Percentiles rank a stretch among this genome's conserved stretches.
phyloP scores from a whole-genome alignment of 2,888 invertebrate genomes.

The Copidosoma aretas region DNA sequence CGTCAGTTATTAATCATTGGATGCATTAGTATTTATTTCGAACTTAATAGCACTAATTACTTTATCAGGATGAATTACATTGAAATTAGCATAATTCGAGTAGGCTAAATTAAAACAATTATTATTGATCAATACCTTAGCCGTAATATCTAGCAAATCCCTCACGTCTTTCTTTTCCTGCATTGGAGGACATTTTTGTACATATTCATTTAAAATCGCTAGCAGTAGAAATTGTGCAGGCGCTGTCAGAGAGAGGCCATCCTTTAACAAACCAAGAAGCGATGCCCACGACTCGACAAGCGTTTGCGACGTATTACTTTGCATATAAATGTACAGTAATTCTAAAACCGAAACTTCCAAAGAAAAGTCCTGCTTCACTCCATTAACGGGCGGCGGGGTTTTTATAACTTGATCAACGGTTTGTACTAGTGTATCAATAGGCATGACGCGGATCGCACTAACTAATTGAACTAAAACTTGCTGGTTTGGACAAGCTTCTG shows the following conservation, averaged over 20 bases:
- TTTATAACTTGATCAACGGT: constrained; percentile 83
- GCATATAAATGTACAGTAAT: constrained; percentile 77
- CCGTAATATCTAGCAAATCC: constrained; percentile 78
- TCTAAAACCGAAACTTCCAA: constrained; percentile 84
- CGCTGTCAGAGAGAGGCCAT: constrained; percentile 75
- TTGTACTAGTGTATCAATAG: constrained; percentile 82
- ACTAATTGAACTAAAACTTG: constrained; percentile 80
- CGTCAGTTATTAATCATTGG: background rate
- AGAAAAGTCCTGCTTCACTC: constrained; percentile 68
- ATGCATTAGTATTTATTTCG: too few relatives aligned
- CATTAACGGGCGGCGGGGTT: constrained; percentile 72
- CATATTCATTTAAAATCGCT: constrained; percentile 82
- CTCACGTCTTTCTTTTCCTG: constrained; percentile 81
- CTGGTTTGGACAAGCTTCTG: constrained; percentile 74
- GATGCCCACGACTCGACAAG: constrained; percentile 81
- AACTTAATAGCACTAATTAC: too few relatives aligned
- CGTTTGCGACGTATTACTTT: constrained; percentile 72
- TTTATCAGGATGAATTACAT: too few relatives aligned
- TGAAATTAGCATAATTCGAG: background rate
- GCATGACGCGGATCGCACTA: constrained; percentile 81
- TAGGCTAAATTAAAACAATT: constrained; percentile 3
- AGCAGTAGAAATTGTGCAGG: constrained; percentile 81
- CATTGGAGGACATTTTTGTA: constrained; percentile 78
- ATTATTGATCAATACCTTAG: constrained; percentile 63
- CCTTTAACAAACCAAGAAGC: constrained; percentile 76